phyloP scores from a whole-genome alignment of 2,888 invertebrate genomes.

The Colostygia pectinataria region DNA sequence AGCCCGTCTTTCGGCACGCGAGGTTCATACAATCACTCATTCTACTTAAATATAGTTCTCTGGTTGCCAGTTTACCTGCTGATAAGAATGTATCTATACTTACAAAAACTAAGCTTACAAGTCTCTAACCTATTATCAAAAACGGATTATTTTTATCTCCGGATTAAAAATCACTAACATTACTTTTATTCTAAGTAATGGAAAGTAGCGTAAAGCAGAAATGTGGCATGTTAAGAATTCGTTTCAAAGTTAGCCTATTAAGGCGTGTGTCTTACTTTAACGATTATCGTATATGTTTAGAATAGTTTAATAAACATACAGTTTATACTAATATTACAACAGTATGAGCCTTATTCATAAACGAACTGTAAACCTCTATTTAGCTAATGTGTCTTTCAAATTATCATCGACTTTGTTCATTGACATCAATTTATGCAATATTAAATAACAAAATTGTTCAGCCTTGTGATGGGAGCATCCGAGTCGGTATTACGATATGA shows the following conservation, averaged over 20 bases:
- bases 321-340: conserved; percentile 32
- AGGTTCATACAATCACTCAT: too few relatives aligned
- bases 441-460: too few relatives aligned
- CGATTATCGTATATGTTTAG: conserved; percentile 39
- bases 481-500: too few relatives aligned
- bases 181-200: conserved; percentile 5
- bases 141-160: conserved; percentile 3
- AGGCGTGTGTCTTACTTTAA: conserved; percentile 51
- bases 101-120: conserved; percentile 14
- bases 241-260: conserved; percentile 56
- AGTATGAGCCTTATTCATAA: background rate
- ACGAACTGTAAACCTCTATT: too few relatives aligned
- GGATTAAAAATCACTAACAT: conserved; percentile 10
- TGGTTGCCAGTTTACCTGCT: background rate
- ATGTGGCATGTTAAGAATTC: conserved; percentile 32
- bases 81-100: background rate
- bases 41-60: too few relatives aligned
- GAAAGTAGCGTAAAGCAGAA: conserved; percentile 16
- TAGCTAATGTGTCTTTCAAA: too few relatives aligned
- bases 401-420: too few relatives aligned
- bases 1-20: too few relatives aligned
- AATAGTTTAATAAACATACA: conserved; percentile 38
- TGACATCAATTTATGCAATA: too few relatives aligned
- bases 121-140: conserved; percentile 14
- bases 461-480: too few relatives aligned